A percentile compares a stretch with the other conserved stretches of the same genome.
phyloP scores from a whole-genome alignment of 2,888 invertebrate genomes.

The Tinea semifulvella region DNA sequence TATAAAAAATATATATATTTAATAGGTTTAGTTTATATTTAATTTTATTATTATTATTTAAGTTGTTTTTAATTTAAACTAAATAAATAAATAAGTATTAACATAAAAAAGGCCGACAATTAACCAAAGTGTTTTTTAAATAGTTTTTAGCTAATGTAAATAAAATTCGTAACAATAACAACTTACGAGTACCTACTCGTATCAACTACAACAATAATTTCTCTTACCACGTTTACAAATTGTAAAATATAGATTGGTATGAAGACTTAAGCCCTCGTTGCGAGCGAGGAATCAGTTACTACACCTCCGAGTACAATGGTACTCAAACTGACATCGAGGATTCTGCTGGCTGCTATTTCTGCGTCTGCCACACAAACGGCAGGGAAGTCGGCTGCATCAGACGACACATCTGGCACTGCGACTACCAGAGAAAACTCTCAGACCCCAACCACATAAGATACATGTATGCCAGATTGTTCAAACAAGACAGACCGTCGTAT shows the following conservation, averaged over 20 bases:
- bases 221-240: constrained; percentile 41
- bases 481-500: constrained; percentile 42
- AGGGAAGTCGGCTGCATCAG: constrained; percentile 29
- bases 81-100: too few relatives aligned
- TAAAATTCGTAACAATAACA: too few relatives aligned
- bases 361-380: constrained; percentile 38
- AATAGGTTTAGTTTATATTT: too few relatives aligned
- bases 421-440: constrained; percentile 33
- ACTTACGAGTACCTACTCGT: too few relatives aligned
- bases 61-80: too few relatives aligned
- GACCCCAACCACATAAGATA: constrained; percentile 25
- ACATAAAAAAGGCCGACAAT: too few relatives aligned
- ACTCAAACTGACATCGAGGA: constrained; percentile 24
- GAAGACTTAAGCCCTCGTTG: too few relatives aligned
- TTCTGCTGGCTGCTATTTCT: constrained; percentile 34
- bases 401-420: constrained; percentile 37
- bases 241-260: too few relatives aligned
- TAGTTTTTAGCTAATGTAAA: too few relatives aligned
- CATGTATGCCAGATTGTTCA: constrained; percentile 30
- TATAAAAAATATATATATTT: too few relatives aligned
- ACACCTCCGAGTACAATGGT: constrained; percentile 37
- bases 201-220: constrained; percentile 55
- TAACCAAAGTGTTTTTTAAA: too few relatives aligned
- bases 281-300: constrained; percentile 39
- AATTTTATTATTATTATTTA: too few relatives aligned